phyloP scores from a whole-genome alignment of 2,797 vertebrate species.

The Calcarius lapponicus region DNA sequence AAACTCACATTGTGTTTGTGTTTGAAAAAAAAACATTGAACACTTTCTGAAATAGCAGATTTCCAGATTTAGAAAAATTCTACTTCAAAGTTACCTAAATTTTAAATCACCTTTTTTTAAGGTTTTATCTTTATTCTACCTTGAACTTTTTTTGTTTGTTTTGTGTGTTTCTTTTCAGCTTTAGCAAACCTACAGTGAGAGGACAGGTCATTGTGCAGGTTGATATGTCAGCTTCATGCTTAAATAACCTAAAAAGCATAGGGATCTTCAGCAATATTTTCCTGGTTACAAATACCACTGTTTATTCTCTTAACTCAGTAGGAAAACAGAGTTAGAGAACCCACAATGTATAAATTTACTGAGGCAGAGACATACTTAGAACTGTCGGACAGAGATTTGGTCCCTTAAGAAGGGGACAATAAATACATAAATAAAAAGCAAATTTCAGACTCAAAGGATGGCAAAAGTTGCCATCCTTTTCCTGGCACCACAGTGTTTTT shows the following conservation, averaged over 20 bases:
- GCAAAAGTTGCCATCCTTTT: not conserved
- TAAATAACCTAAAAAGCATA: not conserved
- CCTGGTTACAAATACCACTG: not conserved
- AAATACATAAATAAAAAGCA: not conserved
- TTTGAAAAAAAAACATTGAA: not conserved
- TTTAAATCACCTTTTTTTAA: not conserved
- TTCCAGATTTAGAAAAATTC: not conserved
- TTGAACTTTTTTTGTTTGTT: not conserved
- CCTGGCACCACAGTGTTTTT: not conserved
- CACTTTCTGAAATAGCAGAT: not conserved
- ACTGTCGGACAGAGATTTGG: not conserved
- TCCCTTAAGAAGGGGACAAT: not conserved
- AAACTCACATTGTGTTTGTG: not conserved
- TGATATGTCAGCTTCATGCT: not conserved
- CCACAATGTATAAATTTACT: not conserved
- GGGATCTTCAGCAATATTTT: not conserved
- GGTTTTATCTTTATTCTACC: not conserved
- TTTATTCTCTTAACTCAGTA: not conserved
- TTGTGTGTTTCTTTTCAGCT: not conserved
- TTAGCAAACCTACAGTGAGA: not conserved
- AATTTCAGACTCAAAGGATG: not conserved
- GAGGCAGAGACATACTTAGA: not conserved
- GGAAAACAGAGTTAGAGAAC: not conserved
- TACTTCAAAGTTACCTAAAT: not conserved
- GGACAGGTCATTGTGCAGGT: not conserved